Evolutionary conservation across 2,888 invertebrate genomes (phyloP), one percentile per base, ranked within the genome.

Genomic region (Latheticus oryzae): DNA sequence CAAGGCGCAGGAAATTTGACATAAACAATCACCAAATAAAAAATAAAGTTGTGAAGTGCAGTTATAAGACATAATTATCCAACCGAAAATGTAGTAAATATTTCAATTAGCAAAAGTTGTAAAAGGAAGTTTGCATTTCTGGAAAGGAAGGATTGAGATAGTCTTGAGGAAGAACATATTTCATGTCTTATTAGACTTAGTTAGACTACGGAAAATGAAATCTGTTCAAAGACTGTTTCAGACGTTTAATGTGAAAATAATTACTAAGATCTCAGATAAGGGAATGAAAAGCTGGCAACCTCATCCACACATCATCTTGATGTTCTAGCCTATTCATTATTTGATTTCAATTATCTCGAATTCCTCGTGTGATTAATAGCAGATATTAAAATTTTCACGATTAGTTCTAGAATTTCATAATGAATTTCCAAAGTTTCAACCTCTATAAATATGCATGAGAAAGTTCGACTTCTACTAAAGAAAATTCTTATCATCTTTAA

Each of bases 201-300:
- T 38, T 38, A 38, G 11, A 38, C 21, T 16, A 21, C 21, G 38
- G 38, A 38, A 38, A 23, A 38, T 38, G 21, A 21, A 38, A 38
- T 38, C 12, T 23, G 5, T 38, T 4, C 21, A 8, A 21, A 19
- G 38, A 21, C 19, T 19, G 23, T 38, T 23, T 38, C 23, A 38
- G 21, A 12, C 38, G 38, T 17, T n/a, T 45, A 45, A 32, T 32
- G 45, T 8, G 45, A 45, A 45, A 45, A 45, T 45, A 45, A 45
- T 45, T 45, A 45, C 38, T 21, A 21, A 12, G 23, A 23, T 12
- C 21, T 38, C 38, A 5, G 45, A 45, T 45, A 17, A 19, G 13
- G 7, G n/a, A 11, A 45, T 32, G 30, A 32, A 45, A 45, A 32
- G 45, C 30, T 42, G 42, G 15, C 23, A 17, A 16, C 17, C 17